Percentiles rank a stretch among this genome's conserved stretches.
phyloP scores from a whole-genome alignment of 92 coral and sea anemone genomes.

The Zoanthus solanderi region DNA sequence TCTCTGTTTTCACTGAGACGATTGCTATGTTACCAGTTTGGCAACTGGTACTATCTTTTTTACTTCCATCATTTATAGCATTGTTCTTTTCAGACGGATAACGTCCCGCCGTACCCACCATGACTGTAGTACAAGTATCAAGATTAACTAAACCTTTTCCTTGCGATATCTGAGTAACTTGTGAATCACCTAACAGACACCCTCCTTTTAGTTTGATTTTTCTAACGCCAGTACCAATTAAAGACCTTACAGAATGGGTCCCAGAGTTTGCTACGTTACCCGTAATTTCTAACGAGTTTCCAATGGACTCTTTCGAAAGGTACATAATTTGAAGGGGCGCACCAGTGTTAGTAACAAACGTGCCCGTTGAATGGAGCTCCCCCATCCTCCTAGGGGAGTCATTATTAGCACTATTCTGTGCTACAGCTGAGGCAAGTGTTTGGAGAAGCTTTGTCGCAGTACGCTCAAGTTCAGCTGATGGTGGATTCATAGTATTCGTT shows the following conservation, averaged over 20 bases:
- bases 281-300: slow-evolving; percentile 19
- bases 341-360: slow-evolving; percentile 16
- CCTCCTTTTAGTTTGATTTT: slow-evolving; percentile 58
- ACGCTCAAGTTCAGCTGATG: slow-evolving; percentile 21
- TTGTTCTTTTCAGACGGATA: slow-evolving; percentile 6
- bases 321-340: slow-evolving; percentile 46
- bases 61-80: neutral
- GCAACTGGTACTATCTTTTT: neutral
- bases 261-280: slow-evolving; percentile 53
- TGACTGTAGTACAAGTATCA: neutral
- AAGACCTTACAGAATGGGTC: slow-evolving; percentile 74
- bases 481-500: neutral
- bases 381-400: slow-evolving; percentile 13
- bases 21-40: neutral
- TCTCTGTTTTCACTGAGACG: neutral
- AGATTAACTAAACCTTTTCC: slow-evolving; percentile 23
- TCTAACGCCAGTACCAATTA: slow-evolving; percentile 68
- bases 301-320: slow-evolving; percentile 33
- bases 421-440: slow-evolving; percentile 42
- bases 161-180: slow-evolving; percentile 1
- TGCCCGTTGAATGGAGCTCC: slow-evolving; percentile 2
- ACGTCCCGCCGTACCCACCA: neutral
- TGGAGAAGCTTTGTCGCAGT: slow-evolving; percentile 43
- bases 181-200: slow-evolving; percentile 29
- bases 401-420: slow-evolving; percentile 15